Evolutionary conservation across 2,113 vertebrate genomes (phyloP).

Genomic region (Myotis yumanensis): DNA sequence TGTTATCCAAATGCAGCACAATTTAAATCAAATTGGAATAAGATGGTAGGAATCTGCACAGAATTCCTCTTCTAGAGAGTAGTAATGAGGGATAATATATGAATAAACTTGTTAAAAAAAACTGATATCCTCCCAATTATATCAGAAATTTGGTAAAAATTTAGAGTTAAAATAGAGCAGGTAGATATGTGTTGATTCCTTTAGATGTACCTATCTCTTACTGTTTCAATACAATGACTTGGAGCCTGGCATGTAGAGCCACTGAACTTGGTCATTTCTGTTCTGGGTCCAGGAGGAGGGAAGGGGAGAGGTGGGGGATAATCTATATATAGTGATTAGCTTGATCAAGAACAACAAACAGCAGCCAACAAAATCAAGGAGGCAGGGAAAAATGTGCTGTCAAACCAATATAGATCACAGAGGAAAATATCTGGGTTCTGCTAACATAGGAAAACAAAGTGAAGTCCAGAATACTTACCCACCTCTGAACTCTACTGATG

Average conservation of each 20-base stretch:
- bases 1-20: not conserved
- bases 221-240: not conserved
- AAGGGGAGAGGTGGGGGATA: not conserved
- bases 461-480: not conserved
- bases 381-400: not conserved
- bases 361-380: not conserved
- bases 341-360: not conserved
- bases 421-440: not conserved
- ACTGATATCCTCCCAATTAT: not conserved
- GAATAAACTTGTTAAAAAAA: not conserved
- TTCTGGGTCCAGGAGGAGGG: not conserved
- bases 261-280: not conserved
- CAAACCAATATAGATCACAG: not conserved
- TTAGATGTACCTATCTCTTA: not conserved
- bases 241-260: not conserved
- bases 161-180: not conserved
- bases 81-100: not conserved
- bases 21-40: not conserved
- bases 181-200: not conserved
- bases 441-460: not conserved
- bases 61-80: not conserved
- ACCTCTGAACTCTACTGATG: not conserved
- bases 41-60: not conserved
- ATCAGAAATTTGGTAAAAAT: not conserved
- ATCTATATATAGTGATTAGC: not conserved